Conservation (phyloP, 1,140 invertebrate species). For the Aphaenogaster ashmeadi region DNA sequence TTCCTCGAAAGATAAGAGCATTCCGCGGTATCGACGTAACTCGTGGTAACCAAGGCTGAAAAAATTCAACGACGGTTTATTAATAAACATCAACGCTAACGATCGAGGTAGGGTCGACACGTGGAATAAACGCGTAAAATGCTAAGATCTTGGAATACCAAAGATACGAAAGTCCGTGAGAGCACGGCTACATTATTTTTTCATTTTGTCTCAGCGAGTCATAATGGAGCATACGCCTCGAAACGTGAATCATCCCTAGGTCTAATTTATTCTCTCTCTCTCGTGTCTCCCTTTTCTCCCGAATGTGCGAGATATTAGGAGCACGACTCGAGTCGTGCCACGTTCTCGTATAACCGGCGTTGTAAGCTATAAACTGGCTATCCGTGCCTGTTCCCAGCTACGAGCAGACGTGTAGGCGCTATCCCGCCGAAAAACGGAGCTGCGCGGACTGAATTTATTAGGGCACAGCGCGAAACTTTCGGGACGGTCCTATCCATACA, state of each 20-base stretch:
- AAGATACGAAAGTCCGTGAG: neutral
- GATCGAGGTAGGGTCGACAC: neutral
- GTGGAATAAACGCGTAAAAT: neutral
- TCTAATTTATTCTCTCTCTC: slow-evolving; percentile 37
- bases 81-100: neutral
- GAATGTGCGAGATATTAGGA: slow-evolving; percentile 52
- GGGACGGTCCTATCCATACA: slow-evolving; percentile 41
- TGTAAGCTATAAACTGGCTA: slow-evolving; percentile 58
- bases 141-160: neutral
- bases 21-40: neutral
- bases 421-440: slow-evolving; percentile 41
- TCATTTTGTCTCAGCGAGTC: slow-evolving; percentile 7
- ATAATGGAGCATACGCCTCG: slow-evolving; percentile 2
- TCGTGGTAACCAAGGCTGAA: neutral
- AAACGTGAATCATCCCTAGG: slow-evolving; percentile 8
- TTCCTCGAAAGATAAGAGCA: neutral
- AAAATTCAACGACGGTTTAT: neutral
- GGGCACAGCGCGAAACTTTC: slow-evolving; percentile 40
- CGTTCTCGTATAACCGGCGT: slow-evolving; percentile 54
- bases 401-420: slow-evolving; percentile 24
- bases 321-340: slow-evolving; percentile 46
- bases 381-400: slow-evolving; percentile 52
- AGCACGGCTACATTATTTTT: neutral
- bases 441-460: slow-evolving; percentile 58
- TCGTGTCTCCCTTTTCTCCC: neutral